Conservation (phyloP, 1,140 invertebrate genomes). For the Drosophila athabasca region DNA sequence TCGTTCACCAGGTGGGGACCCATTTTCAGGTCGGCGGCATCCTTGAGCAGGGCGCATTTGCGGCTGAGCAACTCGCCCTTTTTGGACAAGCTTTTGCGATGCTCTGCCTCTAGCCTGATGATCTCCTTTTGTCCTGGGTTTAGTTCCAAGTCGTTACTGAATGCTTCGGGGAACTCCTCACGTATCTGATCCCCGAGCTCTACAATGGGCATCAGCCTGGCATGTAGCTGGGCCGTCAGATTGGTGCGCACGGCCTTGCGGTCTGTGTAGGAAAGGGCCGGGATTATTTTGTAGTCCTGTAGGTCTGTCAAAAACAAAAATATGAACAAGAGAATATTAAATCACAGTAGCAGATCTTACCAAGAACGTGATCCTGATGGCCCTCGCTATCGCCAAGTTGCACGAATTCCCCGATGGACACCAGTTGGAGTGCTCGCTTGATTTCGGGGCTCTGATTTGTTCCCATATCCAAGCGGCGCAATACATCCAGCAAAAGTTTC, state of each 20-base stretch:
- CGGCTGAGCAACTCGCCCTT: constrained; percentile 33
- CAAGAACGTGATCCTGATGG: constrained; percentile 39
- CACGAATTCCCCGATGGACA: constrained; percentile 47
- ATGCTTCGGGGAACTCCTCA: constrained; percentile 48
- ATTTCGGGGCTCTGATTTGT: constrained; percentile 35
- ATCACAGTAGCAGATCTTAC: constrained; percentile 13
- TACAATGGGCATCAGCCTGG: constrained; percentile 39
- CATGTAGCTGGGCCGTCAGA: constrained; percentile 35
- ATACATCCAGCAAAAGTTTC: constrained; percentile 47
- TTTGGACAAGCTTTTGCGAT: constrained; percentile 45
- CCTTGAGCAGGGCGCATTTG: constrained; percentile 59
- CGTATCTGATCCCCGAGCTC: constrained; percentile 53
- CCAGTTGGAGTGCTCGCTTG: constrained; percentile 38
- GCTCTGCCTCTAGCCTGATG: constrained; percentile 56
- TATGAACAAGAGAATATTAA: not conserved
- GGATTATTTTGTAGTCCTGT: constrained; percentile 21
- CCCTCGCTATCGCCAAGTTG: constrained; percentile 33
- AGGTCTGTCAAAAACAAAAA: constrained; percentile 29
- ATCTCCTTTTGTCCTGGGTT: constrained; percentile 51
- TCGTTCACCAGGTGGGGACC: constrained; percentile 63
- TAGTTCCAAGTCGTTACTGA: constrained; percentile 27
- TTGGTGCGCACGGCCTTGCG: constrained; percentile 43
- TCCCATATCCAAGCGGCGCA: constrained; percentile 34
- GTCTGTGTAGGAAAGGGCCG: constrained; percentile 55
- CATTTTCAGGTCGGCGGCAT: constrained; percentile 62